Base-by-base conservation (phyloP, 2,797 vertebrate genomes). In the Hipposideros larvatus region DNA sequence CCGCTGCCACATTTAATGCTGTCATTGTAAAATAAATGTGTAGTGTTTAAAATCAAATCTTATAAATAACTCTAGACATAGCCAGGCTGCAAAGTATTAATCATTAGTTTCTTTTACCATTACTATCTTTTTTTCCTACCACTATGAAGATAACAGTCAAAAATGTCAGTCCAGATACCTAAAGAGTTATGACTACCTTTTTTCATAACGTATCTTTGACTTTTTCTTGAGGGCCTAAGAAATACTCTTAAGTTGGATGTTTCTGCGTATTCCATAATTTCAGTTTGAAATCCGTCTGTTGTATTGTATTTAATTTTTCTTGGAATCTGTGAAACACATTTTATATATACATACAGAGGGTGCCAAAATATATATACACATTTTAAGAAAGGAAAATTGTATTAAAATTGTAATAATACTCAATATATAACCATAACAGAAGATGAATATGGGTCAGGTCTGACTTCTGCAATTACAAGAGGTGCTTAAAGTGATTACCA, bases 1-100 rank as follows among this genome's bases (percentile, higher is more conserved):
- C 93, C 79, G 13, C 80, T 94, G 77, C 80, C 96, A 90, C 53
- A 95, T 95, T 92, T 94, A 95, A 79, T 94, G 79, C n/a, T 97
- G 31, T 68, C 59, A 51, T 41, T 34, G 74, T 68, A 24, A 74
- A 90, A 95, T 92, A 91, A 89, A 92, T 87, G 51, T 77, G 87
- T 75, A 79, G 41, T 77, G 61, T 95, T 95, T 87, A 97, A 97
- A 96, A 92, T 43, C 10, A 91, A 57, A 92, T 78, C 65, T 85
- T 97, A 94, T 74, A 97, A 87, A 87, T 94, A 97, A 48, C 51
- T 22, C 10, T 75, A 88, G 70, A 53, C 41, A 73, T 86, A 86
- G 4, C 9, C 66, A 88, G 48, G 19, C 1, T 9, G 28, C 31
- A 31, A 53, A 87, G 84, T 66, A 43, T 91, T 85, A 88, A 95